Base-by-base conservation (phyloP, 1,140 invertebrate genomes). In the Chelonus insularis region DNA sequence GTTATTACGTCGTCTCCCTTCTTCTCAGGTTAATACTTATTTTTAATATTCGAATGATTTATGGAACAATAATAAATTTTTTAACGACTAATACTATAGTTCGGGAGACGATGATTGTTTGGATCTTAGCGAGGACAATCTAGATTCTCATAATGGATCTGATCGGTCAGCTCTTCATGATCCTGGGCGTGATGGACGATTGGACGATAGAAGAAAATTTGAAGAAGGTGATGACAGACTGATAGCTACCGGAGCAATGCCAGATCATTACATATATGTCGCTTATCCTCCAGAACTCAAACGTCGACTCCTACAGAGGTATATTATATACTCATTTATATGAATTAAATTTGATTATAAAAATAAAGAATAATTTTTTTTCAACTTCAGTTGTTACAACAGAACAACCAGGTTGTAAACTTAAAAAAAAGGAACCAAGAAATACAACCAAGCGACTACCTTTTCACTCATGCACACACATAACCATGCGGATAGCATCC, bases 1-100 rank as follows among this genome's bases (percentile, higher is more conserved):
- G 91, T 79, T 95, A 95, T 74, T 94, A 94, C 80, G 88, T 94
- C 71, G 92, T 94, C 65, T 94, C 92, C 90, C 88, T 93, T 58
- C 84, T 94, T 32, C 93, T 93, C 82, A 91, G 93, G 92, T 94
- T 7, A 7, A 51, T 57, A 29, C 7, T 29, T 29, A 29, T 29
- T 29, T 7, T 7, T 29, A 29, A 29, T 14, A 1, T 23, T 52
- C 18, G 11, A 18, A 20, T 7, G 29, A 39, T 8, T 36, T 41
- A 37, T 25, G 7, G n/a, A n/a, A n/a, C n/a, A 29, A 29, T 29
- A 29, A 29, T 7, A 29, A 29, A 29, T 29, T 51, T 39, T 57
- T 41, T 12, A 48, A 14, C 12, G 14, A 32, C 29, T 45, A 12
- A 39, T 45, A 2, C 60, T 69, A 11, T 39, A 78, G 78, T 57